Conservation (phyloP, 1,140 invertebrate genomes). For the Temnothorax nylanderi region DNA sequence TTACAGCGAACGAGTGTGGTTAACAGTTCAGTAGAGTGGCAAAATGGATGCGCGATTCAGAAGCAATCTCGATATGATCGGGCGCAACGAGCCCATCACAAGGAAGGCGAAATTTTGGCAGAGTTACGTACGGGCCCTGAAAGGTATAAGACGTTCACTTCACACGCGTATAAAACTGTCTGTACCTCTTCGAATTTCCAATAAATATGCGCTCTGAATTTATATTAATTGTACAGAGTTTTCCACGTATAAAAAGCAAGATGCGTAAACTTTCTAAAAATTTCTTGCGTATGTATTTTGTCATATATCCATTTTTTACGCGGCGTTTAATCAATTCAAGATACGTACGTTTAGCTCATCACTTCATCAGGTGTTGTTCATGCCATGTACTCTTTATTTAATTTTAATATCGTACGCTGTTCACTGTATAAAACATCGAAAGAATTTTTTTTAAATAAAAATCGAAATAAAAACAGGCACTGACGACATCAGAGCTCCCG, state of each 20-base stretch:
- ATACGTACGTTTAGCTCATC: not conserved
- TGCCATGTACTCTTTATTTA: not conserved
- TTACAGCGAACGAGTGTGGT: constrained; percentile 90
- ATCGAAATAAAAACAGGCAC: constrained; percentile 88
- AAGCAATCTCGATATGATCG: constrained; percentile 96
- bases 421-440: not conserved
- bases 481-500: constrained; percentile 95
- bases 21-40: constrained; percentile 86
- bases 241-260: not conserved
- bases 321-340: not conserved
- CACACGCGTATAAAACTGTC: not conserved
- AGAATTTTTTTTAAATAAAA: not conserved
- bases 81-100: constrained; percentile 95
- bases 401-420: not conserved
- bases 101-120: constrained; percentile 97
- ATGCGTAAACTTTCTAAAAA: not conserved
- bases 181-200: not conserved
- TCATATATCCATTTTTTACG: not conserved
- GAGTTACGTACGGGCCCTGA: constrained; percentile 95
- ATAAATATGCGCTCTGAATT: not conserved
- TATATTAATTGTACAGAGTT: not conserved
- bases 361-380: no score
- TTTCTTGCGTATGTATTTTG: not conserved
- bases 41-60: constrained; percentile 94
- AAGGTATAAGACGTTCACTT: constrained; percentile 89